Conservation (phyloP, 2,888 invertebrate genomes). For the Drosophila glabriapex region DNA sequence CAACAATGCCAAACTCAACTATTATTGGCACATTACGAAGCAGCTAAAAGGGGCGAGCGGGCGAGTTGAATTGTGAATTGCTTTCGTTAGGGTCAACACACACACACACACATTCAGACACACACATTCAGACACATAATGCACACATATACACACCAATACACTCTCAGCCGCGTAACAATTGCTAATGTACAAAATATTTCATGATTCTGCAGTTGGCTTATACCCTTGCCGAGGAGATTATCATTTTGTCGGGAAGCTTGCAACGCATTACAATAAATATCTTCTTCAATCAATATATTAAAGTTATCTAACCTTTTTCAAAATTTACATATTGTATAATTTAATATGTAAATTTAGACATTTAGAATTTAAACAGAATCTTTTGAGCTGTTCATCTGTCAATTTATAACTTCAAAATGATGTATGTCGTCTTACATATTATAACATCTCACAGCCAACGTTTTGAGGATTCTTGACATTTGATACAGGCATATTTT, state of each 20-base stretch:
- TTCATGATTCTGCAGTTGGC: conserved; percentile 70
- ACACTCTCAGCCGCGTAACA: conserved; percentile 47
- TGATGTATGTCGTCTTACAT: neutral
- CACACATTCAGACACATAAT: conserved; percentile 15
- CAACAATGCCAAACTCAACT: conserved; percentile 73
- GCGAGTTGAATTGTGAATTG: conserved; percentile 15
- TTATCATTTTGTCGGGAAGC: neutral
- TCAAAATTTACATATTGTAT: neutral
- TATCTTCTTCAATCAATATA: neutral
- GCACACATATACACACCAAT: conserved; percentile 27
- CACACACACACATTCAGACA: conserved; percentile 22
- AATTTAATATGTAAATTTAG: neutral
- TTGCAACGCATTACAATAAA: neutral
- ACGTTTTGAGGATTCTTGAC: neutral
- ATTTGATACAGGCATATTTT: neutral
- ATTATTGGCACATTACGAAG: conserved; percentile 70
- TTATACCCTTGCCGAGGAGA: conserved; percentile 28
- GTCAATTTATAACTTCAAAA: neutral
- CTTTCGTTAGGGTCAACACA: conserved; percentile 44
- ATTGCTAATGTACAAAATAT: conserved; percentile 79
- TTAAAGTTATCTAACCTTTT: neutral
- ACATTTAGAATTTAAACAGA: neutral
- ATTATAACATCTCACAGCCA: neutral
- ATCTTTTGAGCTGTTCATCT: neutral
- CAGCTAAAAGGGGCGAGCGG: conserved; percentile 10